These are phyloP conservation scores for Pristis pectinata DNA, from an alignment of 2,797 vertebrate species.

Conservation along the genomic window DNA sequence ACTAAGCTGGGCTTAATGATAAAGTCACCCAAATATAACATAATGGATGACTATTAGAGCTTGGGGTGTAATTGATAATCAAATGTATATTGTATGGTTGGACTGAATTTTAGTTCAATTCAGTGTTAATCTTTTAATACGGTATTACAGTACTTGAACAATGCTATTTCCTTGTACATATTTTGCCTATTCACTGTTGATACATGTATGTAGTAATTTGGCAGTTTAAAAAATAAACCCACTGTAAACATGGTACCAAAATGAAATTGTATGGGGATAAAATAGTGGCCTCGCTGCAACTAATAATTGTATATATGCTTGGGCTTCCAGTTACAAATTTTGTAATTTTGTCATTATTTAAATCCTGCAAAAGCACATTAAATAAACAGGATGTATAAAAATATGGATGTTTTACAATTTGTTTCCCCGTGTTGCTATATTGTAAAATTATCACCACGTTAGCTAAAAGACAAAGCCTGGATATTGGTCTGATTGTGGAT, in stretches of 20 bases:
- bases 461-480: not conserved
- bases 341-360: constrained; percentile 99
- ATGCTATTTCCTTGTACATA: constrained; percentile 82
- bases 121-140: constrained; percentile 88
- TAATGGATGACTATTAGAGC: constrained; percentile 68
- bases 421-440: not conserved
- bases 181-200: constrained; percentile 97
- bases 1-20: constrained; percentile 67
- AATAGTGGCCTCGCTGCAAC: constrained; percentile 77
- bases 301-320: constrained; percentile 92
- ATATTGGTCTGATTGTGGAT: not conserved
- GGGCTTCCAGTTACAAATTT: constrained; percentile 99
- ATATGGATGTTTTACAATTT: constrained; percentile 16
- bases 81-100: constrained; percentile 71
- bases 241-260: constrained; percentile 82
- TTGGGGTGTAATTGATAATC: constrained; percentile 70
- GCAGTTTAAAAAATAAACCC: constrained; percentile 58
- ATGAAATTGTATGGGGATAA: constrained; percentile 74
- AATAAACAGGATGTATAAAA: constrained; percentile 75
- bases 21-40: constrained; percentile 69
- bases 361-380: constrained; percentile 96
- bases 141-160: constrained; percentile 89
- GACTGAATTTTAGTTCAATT: constrained; percentile 76
- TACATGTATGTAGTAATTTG: constrained; percentile 82
- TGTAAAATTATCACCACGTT: not conserved